Evolutionary conservation across 92 coral and sea anemone genomes (phyloP).

Genomic region (Desmophyllum pertusum): DNA sequence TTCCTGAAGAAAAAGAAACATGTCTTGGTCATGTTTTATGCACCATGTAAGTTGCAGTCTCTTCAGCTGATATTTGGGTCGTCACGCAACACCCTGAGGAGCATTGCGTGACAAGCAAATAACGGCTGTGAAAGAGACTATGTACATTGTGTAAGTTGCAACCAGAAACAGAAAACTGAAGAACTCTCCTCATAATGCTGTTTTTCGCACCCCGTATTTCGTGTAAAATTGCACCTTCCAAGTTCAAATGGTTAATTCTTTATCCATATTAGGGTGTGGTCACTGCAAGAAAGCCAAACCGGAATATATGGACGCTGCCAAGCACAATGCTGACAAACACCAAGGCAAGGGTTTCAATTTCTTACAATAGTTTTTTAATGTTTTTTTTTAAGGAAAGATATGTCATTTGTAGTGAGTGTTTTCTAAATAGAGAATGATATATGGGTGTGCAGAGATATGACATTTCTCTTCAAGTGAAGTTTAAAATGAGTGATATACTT

Average conservation of each 20-base stretch:
- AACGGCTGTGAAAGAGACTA: too few species aligned
- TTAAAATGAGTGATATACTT: too few species aligned
- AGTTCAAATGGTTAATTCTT: background rate
- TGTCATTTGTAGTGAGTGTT: too few species aligned
- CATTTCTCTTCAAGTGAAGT: too few species aligned
- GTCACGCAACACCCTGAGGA: too few species aligned
- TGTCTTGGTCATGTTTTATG: conserved; percentile 98
- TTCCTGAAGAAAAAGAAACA: conserved; percentile 96
- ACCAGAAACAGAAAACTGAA: background rate
- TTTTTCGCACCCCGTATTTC: too few species aligned
- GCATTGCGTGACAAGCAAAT: too few species aligned
- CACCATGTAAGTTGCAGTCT: conserved; percentile 85
- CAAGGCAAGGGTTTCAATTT: conserved; percentile 71
- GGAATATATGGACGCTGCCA: conserved; percentile 89
- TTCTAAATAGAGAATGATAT: too few species aligned
- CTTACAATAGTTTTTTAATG: background rate
- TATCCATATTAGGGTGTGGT: conserved; percentile 90
- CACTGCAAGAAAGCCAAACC: conserved; percentile 98
- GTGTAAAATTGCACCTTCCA: too few species aligned
- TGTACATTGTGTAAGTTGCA: conserved; percentile 89
- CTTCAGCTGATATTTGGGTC: too few species aligned
- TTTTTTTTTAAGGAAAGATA: background rate
- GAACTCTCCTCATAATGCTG: too few species aligned
- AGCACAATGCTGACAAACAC: conserved; percentile 75
- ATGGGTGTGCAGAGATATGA: too few species aligned